Conservation (phyloP, 2,113 vertebrate genomes). For the Podiceps cristatus region DNA sequence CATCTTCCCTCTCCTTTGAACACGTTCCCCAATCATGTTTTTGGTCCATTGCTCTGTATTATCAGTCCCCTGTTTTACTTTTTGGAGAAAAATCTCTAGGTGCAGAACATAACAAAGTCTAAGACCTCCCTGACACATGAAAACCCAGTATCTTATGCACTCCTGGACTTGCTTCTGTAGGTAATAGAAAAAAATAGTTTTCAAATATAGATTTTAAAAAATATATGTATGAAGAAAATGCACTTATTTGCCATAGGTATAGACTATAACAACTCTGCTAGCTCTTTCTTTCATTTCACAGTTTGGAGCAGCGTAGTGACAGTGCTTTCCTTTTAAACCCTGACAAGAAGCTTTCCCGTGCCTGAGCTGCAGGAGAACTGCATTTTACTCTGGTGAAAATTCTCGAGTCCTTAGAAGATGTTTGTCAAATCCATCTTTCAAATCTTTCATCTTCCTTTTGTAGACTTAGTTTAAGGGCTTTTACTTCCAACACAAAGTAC, state of each 20-base stretch:
- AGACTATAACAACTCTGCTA: background rate
- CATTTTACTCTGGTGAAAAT: background rate
- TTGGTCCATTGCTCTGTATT: background rate
- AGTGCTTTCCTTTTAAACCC: background rate
- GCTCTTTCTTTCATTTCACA: background rate
- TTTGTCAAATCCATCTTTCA: background rate
- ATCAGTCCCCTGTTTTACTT: background rate
- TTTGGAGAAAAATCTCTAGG: background rate
- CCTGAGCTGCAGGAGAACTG: background rate
- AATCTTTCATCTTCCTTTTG: background rate
- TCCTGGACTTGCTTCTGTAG: background rate
- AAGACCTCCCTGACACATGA: background rate
- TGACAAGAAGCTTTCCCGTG: background rate
- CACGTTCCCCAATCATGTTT: fast-evolving
- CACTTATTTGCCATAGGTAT: background rate
- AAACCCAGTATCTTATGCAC: fast-evolving
- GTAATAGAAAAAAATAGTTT: background rate
- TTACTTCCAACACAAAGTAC: background rate
- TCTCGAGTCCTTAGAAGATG: background rate
- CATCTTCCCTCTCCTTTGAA: background rate
- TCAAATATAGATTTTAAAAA: background rate
- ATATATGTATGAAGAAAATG: background rate
- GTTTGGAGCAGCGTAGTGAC: background rate
- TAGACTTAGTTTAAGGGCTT: background rate
- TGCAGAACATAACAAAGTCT: background rate